Evolutionary conservation across 2,888 invertebrate genomes (phyloP).

Genomic region (Cataglyphis livida): DNA sequence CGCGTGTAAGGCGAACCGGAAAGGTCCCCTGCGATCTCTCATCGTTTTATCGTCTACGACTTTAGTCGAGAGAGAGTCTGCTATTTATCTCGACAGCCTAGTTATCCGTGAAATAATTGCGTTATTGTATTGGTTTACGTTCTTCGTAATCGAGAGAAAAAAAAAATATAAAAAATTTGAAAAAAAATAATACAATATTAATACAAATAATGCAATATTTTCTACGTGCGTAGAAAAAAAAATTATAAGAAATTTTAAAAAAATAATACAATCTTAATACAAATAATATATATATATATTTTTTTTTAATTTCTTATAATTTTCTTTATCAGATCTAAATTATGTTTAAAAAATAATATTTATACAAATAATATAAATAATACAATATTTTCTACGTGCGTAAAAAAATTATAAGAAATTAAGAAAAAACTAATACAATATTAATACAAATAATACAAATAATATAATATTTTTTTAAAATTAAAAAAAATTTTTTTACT

Average conservation of each 20-base stretch:
- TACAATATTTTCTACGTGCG: too few species aligned
- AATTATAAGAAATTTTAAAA: too few species aligned
- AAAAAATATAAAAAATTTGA: too few species aligned
- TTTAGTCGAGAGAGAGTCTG: neutral
- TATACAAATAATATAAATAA: too few species aligned
- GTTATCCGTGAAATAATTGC: constrained; percentile 2
- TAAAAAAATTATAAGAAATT: too few species aligned
- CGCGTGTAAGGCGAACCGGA: constrained; percentile 67
- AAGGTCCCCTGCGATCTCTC: constrained; percentile 65
- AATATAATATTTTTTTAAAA: too few species aligned
- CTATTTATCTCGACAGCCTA: constrained; percentile 1
- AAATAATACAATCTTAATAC: too few species aligned
- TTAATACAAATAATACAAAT: too few species aligned
- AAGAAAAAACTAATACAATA: neutral
- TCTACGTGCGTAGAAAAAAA: too few species aligned
- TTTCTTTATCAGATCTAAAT: neutral
- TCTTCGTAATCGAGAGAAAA: neutral
- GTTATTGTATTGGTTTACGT: neutral
- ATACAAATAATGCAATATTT: too few species aligned
- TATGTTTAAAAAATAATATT: neutral
- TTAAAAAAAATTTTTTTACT: neutral
- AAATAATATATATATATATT: too few species aligned
- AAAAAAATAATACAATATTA: too few species aligned
- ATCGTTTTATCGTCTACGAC: constrained; percentile 1
- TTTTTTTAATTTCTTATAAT: neutral